Base-by-base conservation (phyloP, 2,113 vertebrate genomes). In the Corydoras sp. region DNA sequence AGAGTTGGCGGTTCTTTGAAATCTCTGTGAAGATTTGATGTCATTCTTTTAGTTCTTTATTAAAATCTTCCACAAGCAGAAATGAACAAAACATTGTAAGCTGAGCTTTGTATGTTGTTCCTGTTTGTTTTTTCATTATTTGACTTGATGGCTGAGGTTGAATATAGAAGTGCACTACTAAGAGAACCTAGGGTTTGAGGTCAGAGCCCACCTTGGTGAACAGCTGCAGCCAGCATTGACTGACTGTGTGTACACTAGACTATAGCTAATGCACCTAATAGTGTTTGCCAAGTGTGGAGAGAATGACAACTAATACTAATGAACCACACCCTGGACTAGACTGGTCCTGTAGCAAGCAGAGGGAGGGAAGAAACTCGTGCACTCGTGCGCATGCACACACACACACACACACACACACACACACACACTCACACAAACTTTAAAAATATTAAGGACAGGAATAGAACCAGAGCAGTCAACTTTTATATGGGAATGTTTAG, bases 231-330 rank as follows among this genome's bases (percentile, higher is more conserved):
- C 31, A 50, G 63, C 72, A 68, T 58, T 77, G 80, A 81, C 66
- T 50, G 77, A 76, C 58, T 72, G 63, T 69, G 79, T 79, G 76
- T 73, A 76, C 64, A 75, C 78, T 79, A 80, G 35, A 73, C 69
- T 35, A 65, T 43, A 51, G 58, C 61, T 82, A 81, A 80, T 83
- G 77, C 72, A 68, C 53, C 65, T 81, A 81, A 83, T 77, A 79
- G 71, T 84, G 73, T 85, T 84, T 84, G 79, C 79, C 62, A 75
- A 79, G 79, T 72, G 78, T 49, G 77, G 83, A 84, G 76, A 81
- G 83, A 84, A 62, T 79, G 81, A 84, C 80, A 80, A 76, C 76
- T 74, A 81, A 79, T 78, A 72, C 66, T 81, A 82, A 86, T 82
- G 84, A 82, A 63, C 69, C 79, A 79, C 77, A 79, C 79, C 79